A percentile compares a stretch with the other conserved stretches of the same genome.
Evolutionary conservation across 2,113 vertebrate genomes (phyloP).

Genomic region (Manacus vitellinus): DNA sequence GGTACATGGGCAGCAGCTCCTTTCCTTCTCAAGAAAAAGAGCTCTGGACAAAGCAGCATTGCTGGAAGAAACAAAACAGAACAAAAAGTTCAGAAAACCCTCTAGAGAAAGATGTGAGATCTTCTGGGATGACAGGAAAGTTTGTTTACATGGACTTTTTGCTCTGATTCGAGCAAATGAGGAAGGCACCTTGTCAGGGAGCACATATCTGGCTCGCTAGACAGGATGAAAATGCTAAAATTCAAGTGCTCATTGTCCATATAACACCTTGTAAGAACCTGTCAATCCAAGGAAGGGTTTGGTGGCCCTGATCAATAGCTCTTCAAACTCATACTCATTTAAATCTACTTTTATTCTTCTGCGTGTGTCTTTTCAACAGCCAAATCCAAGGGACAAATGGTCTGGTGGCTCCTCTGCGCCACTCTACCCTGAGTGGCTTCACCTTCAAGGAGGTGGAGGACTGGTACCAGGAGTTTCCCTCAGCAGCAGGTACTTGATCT

Average conservation of each 20-base stretch:
- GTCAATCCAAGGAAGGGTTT: background rate
- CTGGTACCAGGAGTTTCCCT: background rate
- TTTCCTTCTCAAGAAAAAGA: background rate
- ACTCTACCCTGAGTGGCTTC: background rate
- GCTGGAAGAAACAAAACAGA: background rate
- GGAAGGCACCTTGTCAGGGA: background rate
- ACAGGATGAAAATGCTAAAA: background rate
- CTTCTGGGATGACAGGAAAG: background rate
- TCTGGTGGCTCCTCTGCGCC: background rate
- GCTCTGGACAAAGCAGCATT: background rate
- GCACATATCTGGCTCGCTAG: accelerated
- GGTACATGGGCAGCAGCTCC: too few relatives aligned
- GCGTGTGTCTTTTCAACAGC: background rate
- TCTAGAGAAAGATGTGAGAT: background rate
- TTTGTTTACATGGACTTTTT: background rate
- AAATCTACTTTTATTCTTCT: background rate
- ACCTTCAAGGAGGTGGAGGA: background rate
- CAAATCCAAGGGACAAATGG: background rate
- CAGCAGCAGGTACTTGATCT: background rate
- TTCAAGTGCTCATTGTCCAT: background rate
- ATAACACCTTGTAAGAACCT: background rate
- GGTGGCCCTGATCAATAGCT: accelerated
- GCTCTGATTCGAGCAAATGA: background rate
- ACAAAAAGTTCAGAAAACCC: background rate
- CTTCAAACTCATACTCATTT: background rate